A percentile compares a stretch with the other conserved stretches of the same genome.
These are phyloP conservation scores for Bombus consobrinus DNA, from an alignment of 1,140 invertebrate species.

Conservation along the genomic window DNA sequence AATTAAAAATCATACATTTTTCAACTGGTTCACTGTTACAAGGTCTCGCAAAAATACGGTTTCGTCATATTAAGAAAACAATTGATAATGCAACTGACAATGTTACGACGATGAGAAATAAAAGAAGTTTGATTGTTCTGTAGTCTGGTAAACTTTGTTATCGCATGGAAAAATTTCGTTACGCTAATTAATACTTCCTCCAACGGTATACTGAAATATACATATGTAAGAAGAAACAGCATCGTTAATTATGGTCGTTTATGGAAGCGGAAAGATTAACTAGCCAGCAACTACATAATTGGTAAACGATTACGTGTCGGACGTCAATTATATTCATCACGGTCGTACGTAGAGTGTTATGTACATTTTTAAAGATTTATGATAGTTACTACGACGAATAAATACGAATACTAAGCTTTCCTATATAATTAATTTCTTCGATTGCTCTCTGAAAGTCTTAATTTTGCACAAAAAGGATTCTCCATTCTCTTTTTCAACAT, in stretches of 20 bases:
- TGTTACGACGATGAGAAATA: neutral
- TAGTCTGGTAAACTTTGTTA: neutral
- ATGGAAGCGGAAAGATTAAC: neutral
- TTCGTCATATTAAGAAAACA: neutral
- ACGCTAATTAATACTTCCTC: neutral
- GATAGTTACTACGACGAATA: too few species aligned
- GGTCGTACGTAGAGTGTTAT: neutral
- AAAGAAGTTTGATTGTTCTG: neutral
- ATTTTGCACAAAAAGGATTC: neutral
- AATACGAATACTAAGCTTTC: too few species aligned
- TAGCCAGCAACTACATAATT: neutral
- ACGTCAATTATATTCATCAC: neutral
- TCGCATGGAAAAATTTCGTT: constrained; percentile 9
- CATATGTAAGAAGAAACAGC: neutral
- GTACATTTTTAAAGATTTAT: neutral
- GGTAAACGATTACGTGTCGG: neutral
- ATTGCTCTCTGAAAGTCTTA: neutral
- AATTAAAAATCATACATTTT: too few species aligned
- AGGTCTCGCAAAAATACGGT: too few species aligned
- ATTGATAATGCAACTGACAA: neutral
- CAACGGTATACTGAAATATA: neutral
- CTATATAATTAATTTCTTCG: neutral
- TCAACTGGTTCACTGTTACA: neutral
- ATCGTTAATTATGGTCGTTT: neutral
- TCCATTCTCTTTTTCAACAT: neutral